Evolutionary conservation across 2,797 vertebrate genomes (phyloP), one percentile per base, ranked within the genome.

Genomic region (Aplochiton taeniatus): DNA sequence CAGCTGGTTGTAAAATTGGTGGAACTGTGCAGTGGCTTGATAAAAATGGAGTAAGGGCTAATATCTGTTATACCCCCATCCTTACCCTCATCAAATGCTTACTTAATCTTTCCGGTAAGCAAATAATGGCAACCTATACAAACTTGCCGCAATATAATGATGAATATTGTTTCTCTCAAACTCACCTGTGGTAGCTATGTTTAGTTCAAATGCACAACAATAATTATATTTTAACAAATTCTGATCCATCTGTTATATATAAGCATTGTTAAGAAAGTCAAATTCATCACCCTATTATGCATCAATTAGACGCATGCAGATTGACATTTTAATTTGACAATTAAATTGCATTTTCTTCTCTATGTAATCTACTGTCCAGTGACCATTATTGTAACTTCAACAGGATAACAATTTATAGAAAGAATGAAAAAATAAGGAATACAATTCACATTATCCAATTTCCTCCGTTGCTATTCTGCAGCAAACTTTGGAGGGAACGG

Each of bases 401-500:
- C 31, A 31, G 31, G 31, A 31, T 6, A 3, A 31, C 2, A 3
- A 31, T 31, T 31, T 31, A 31, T 31, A 31, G 31, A 31, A 31
- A 31, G 31, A 31, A 31, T 31, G 31, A 31, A 31, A 31, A 31
- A 31, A 31, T 2, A 31, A 31, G 31, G 31, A 31, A 6, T 31
- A 6, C 31, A 31, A 31, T 2, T 6, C 31, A 31, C 6, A 31
- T 31, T 31, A 31, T n/a, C n/a, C n/a, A n/a, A n/a, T 63, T 52
- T n/a, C 12, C 68, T 78, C 60, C 74, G 46, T 63, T 19, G 76
- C 61, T 60, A 66, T 76, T 82, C 79, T 66, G 81, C 83, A 77
- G 75, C 65, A 41, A 69, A 72, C 68, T 63, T 20, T 5, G 10
- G 20, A n/a, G 52, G 57, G 61, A 78, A 67, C 61, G 63, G 0